Evolutionary conservation across 1,140 invertebrate species (phyloP).

Genomic region (Sycophaga agraensis): DNA sequence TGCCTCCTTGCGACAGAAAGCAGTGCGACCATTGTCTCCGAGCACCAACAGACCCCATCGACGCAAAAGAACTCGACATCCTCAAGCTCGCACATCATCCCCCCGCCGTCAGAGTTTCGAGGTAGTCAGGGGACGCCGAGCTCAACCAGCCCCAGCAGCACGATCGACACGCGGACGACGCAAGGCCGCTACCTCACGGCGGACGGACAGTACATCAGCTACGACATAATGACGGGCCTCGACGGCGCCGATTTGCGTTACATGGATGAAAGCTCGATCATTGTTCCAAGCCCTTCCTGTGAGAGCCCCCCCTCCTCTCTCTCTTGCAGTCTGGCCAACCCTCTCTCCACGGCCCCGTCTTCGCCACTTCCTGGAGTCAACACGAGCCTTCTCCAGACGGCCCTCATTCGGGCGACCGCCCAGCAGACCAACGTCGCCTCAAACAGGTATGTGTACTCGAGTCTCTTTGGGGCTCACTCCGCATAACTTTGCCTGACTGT

Average conservation of each 20-base stretch:
- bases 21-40: constrained; percentile 53
- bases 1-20: constrained; percentile 28
- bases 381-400: constrained; percentile 68
- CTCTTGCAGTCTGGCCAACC: constrained; percentile 57
- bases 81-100: constrained; percentile 61
- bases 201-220: constrained; percentile 61
- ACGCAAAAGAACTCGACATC: constrained; percentile 3
- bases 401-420: constrained; percentile 68
- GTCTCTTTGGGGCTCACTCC: too few relatives aligned
- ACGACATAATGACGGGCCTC: constrained; percentile 74
- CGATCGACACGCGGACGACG: constrained; percentile 33
- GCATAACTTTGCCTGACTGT: too few relatives aligned
- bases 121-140: constrained; percentile 60
- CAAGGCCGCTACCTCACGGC: not conserved
- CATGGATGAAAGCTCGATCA: constrained; percentile 89
- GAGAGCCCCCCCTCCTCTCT: constrained; percentile 73
- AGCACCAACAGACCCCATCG: constrained; percentile 34
- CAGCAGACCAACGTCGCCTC: constrained; percentile 39
- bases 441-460: too few relatives aligned
- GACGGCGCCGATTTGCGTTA: constrained; percentile 80
- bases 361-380: constrained; percentile 58
- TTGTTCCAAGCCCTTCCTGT: constrained; percentile 72
- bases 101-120: constrained; percentile 73
- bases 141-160: constrained; percentile 54
- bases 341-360: constrained; percentile 59